A percentile compares a stretch with the other conserved stretches of the same genome.
phyloP scores from a whole-genome alignment of 2,113 vertebrate species.

The Geococcyx californianus region DNA sequence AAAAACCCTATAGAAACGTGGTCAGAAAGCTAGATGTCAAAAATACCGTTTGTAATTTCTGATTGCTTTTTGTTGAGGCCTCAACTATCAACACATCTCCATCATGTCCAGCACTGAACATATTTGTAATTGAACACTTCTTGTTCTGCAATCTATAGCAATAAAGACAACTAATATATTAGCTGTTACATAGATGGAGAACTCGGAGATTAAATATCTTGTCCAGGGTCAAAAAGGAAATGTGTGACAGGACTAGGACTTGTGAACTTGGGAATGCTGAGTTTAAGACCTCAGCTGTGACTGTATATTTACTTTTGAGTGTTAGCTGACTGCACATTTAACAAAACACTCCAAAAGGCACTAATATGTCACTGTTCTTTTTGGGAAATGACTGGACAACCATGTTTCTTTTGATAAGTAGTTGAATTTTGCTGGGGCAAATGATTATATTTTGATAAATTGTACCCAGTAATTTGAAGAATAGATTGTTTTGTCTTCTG shows the following conservation, averaged over 20 bases:
- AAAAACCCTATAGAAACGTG: neutral
- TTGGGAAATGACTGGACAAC: slow-evolving; percentile 1
- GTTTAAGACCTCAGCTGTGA: slow-evolving; percentile 24
- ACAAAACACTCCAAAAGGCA: slow-evolving; percentile 8
- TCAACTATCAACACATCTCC: slow-evolving; percentile 11
- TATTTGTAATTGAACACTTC: slow-evolving; percentile 31
- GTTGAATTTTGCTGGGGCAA: neutral
- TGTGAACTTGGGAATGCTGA: slow-evolving; percentile 26
- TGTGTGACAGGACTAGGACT: slow-evolving; percentile 40
- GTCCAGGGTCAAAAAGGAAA: slow-evolving; percentile 43
- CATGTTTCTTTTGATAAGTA: neutral
- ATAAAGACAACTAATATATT: slow-evolving; percentile 34
- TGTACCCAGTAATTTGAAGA: neutral
- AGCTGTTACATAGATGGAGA: slow-evolving; percentile 23
- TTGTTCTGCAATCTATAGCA: slow-evolving; percentile 9
- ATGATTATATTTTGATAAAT: slow-evolving; percentile 10
- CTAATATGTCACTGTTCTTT: neutral
- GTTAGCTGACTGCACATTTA: slow-evolving; percentile 24
- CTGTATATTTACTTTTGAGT: slow-evolving; percentile 26
- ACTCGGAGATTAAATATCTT: slow-evolving; percentile 40
- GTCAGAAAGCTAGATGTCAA: neutral
- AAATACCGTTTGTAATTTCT: neutral
- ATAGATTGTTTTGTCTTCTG: slow-evolving; percentile 15
- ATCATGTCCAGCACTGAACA: neutral
- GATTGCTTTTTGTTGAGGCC: neutral